Evolutionary conservation across 2,113 vertebrate genomes (phyloP), one percentile per base, ranked within the genome.

Genomic region (Archilochus colubris): DNA sequence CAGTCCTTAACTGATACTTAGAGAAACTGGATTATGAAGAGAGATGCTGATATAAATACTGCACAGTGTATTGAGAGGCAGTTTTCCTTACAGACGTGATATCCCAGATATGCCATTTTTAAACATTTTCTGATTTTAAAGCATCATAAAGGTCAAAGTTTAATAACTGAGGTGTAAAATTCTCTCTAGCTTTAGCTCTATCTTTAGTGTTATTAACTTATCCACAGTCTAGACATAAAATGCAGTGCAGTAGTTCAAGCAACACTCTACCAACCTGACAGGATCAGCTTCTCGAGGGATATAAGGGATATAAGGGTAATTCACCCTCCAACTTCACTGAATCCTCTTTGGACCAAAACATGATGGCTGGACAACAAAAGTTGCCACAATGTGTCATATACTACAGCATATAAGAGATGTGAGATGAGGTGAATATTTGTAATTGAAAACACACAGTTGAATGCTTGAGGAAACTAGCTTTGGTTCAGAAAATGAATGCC

Each of bases 91-190:
- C 12, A 75, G 61, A 33, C 38, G 31, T 7, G 38, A 40, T 88
- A 69, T 28, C 33, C 43, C 46, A 18, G 30, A 48, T 63, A 67
- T 54, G 58, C 69, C 7, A 9, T 76, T 94, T 92, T 46, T 51
- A 95, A 96, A 91, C 83, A 68, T 61, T 95, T 91, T 94, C 91
- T 85, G 75, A 87, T 93, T 92, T 93, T 96, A 92, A 94, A 90
- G 75, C 78, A 82, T 95, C 82, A 57, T 76, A 95, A 96, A 96
- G 88, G 87, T 96, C 88, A 92, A 97, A 97, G 89, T 93, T 78
- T 96, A 95, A 89, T 86, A 93, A 92, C 73, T 58, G 30, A 61
- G 36, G 46, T 12, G 12, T 82, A 72, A 72, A 72, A 77, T 84
- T 88, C 80, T 75, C 44, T 95, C 82, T 92, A 83, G 80, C 82